Conservation (phyloP, 2,888 invertebrate genomes). For the Phaonia tiefii region DNA sequence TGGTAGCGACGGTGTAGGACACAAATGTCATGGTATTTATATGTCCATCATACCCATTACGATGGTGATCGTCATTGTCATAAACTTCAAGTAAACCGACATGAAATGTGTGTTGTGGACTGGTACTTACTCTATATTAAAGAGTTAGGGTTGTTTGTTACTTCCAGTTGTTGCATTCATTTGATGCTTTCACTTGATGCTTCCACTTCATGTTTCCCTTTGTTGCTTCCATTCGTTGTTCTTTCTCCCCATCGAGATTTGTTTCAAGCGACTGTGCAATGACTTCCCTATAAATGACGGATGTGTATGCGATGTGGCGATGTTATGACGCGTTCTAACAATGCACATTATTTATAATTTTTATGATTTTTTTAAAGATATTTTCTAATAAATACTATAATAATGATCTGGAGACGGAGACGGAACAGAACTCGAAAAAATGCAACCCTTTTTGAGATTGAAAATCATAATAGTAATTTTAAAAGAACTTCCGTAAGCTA, state of each 20-base stretch:
- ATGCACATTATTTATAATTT: not conserved
- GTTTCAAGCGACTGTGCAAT: too few relatives aligned
- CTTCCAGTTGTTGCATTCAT: too few relatives aligned
- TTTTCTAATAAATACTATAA: not conserved
- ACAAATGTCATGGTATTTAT: not conserved
- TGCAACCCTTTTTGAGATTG: not conserved
- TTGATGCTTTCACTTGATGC: too few relatives aligned
- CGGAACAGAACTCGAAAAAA: not conserved
- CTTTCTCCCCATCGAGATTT: not conserved
- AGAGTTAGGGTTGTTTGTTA: not conserved
- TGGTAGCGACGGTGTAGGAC: not conserved
- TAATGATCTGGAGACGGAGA: slow-evolving; percentile 5
- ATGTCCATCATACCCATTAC: not conserved
- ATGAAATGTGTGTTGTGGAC: not conserved
- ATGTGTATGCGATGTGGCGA: slow-evolving; percentile 6
- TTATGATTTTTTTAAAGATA: not conserved
- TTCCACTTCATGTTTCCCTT: too few relatives aligned
- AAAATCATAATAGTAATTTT: not conserved
- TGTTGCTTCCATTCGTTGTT: not conserved
- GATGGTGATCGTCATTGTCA: not conserved
- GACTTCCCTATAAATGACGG: not conserved
- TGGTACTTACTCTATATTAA: not conserved
- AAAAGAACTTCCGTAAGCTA: not conserved
- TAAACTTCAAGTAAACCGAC: slow-evolving; percentile 8
- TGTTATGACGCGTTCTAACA: not conserved